phyloP scores from a whole-genome alignment of 2,888 invertebrate species.

The Petrolisthes manimaculis region DNA sequence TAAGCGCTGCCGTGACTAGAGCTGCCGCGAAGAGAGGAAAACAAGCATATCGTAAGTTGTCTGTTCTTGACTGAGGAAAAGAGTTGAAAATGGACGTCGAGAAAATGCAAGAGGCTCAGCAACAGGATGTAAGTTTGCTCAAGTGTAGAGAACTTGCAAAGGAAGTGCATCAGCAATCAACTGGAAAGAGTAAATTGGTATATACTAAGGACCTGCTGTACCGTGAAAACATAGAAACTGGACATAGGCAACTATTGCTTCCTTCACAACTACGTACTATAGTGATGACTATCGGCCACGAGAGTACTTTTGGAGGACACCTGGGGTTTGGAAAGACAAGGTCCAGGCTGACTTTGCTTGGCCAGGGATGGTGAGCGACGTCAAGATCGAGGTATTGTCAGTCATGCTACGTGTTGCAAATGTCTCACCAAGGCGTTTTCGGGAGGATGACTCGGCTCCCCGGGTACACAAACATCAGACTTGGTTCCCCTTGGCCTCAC shows the following conservation, averaged over 20 bases:
- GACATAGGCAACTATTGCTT: not conserved
- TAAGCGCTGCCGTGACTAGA: no score
- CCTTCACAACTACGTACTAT: not conserved
- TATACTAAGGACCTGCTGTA: not conserved
- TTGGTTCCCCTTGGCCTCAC: no score
- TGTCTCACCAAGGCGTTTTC: no score
- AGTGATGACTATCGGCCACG: not conserved
- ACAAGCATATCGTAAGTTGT: no score
- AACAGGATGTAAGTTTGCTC: not conserved
- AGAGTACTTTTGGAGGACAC: not conserved
- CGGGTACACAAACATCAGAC: no score
- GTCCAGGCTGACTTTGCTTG: not conserved
- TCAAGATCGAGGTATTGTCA: not conserved
- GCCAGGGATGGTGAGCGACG: not conserved
- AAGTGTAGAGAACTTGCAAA: slow-evolving; percentile 1
- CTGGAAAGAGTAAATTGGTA: not conserved
- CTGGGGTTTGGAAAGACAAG: not conserved
- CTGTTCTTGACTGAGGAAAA: no score
- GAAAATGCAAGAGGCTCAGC: not conserved
- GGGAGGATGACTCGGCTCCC: no score
- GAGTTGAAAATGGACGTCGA: no score
- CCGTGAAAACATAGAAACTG: not conserved
- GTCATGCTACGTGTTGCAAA: slow-evolving; percentile 37
- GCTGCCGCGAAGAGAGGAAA: no score
- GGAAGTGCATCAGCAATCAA: not conserved